Conservation (phyloP, 1,140 invertebrate genomes). For the Diprion similis region DNA sequence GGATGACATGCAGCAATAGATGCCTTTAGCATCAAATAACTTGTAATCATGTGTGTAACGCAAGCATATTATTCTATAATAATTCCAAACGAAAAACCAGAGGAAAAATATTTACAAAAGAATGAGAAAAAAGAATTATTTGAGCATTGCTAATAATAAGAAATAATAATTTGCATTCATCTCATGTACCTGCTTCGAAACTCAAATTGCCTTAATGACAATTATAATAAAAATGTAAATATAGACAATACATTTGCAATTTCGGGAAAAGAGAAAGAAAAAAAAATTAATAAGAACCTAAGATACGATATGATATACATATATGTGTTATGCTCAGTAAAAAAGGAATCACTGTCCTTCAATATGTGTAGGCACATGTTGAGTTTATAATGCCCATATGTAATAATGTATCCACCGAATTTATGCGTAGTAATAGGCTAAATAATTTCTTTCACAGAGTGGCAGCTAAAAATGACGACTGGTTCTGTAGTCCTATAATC, state of each 20-base stretch:
- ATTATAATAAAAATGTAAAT: slow-evolving; percentile 52
- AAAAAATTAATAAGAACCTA: slow-evolving; percentile 31
- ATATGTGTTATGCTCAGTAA: slow-evolving; percentile 41
- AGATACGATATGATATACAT: slow-evolving; percentile 7
- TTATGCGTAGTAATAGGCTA: slow-evolving; percentile 35
- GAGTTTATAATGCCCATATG: slow-evolving; percentile 40
- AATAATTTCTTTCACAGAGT: slow-evolving; percentile 40
- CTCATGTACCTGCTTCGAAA: slow-evolving; percentile 56
- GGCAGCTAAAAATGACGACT: slow-evolving; percentile 45
- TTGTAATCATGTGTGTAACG: no score
- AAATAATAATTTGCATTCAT: slow-evolving; percentile 22
- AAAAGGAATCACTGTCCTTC: slow-evolving; percentile 34
- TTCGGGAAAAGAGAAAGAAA: slow-evolving; percentile 29
- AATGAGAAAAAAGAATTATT: slow-evolving; percentile 20
- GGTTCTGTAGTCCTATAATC: slow-evolving; percentile 47
- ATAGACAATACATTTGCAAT: slow-evolving; percentile 52
- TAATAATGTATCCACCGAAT: slow-evolving; percentile 45
- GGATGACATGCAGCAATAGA: background rate
- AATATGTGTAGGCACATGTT: slow-evolving; percentile 40
- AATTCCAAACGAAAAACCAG: no score
- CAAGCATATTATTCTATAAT: no score
- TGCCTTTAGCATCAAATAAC: background rate
- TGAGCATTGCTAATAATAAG: background rate
- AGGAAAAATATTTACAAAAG: slow-evolving; percentile 21
- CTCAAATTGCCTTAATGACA: slow-evolving; percentile 60